Conservation (phyloP, 2,113 vertebrate species). For the Excalfactoria chinensis region DNA sequence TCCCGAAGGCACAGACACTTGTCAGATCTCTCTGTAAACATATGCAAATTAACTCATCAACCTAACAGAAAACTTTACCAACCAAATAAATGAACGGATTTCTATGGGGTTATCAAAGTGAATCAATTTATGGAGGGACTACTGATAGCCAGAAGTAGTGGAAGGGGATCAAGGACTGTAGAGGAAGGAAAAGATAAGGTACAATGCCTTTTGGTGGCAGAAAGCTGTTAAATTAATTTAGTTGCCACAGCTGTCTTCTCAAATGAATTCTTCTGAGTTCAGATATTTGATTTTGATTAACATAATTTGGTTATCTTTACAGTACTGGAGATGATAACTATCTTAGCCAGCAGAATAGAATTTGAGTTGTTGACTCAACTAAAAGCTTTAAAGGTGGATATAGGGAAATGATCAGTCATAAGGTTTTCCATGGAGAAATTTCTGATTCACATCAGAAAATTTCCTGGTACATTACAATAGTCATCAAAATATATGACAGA, state of each 20-base stretch:
- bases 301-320: not conserved
- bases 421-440: not conserved
- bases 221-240: not conserved
- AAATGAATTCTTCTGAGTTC: not conserved
- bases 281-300: not conserved
- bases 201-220: not conserved
- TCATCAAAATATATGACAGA: not conserved
- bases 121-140: not conserved
- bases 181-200: not conserved
- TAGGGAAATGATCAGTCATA: not conserved
- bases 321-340: not conserved
- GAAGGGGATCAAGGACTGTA: not conserved
- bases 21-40: not conserved
- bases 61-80: not conserved
- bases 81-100: not conserved
- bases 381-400: not conserved
- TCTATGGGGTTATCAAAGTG: not conserved
- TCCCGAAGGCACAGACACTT: not conserved
- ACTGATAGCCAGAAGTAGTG: not conserved
- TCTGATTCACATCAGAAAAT: not conserved
- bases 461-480: not conserved
- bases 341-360: not conserved
- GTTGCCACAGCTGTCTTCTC: not conserved
- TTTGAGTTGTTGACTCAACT: not conserved
- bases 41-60: not conserved